Evolutionary conservation across 2,797 vertebrate genomes (phyloP), one percentile per base, ranked within the genome.

Genomic region (Euthynnus affinis): DNA sequence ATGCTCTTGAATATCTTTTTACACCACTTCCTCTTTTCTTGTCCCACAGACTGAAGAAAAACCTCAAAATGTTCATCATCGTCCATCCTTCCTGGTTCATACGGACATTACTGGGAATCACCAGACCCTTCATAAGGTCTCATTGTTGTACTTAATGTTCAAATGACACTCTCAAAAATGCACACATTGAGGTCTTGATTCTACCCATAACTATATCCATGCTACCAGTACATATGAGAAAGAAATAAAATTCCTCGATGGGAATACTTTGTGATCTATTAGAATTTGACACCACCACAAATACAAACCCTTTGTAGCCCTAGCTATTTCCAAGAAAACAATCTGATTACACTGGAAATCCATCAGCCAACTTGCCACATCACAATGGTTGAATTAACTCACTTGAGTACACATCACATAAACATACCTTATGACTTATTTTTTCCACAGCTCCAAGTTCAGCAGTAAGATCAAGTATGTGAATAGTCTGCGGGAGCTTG

Each of bases 71-170:
- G 57, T 98, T 98, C 89, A 96, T 98, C 86, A 98, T 98, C 69
- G 97, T 98, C 80, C 97, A 98, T 85, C 97, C 97, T 0, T 98
- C 97, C 6, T 98, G 97, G 97, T 98, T 98, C 89, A 98, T 98
- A 89, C 95, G 97, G 82, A 98, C 97, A 65, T 94, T 98, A 87
- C 94, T 98, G 89, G 96, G 97, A 74, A 94, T 98, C 81, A 98
- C 96, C 76, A 94, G 97, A 74, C 97, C 97, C 82, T 98, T 98
- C 89, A 98, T 98, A 95, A 98, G 97, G 97, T 95, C 53, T 71
- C 32, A 14, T 1, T 29, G 6, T 62, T 77, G 32, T 37, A 48
- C 58, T 61, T 57, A 9, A 60, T 14, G 59, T 73, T 34, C 17
- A 69, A 8, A 42, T 20, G 14, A 74, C 62, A 60, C 25, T 40